Conservation (phyloP, 2,797 vertebrate species). For the Gymnodraco acuticeps region DNA sequence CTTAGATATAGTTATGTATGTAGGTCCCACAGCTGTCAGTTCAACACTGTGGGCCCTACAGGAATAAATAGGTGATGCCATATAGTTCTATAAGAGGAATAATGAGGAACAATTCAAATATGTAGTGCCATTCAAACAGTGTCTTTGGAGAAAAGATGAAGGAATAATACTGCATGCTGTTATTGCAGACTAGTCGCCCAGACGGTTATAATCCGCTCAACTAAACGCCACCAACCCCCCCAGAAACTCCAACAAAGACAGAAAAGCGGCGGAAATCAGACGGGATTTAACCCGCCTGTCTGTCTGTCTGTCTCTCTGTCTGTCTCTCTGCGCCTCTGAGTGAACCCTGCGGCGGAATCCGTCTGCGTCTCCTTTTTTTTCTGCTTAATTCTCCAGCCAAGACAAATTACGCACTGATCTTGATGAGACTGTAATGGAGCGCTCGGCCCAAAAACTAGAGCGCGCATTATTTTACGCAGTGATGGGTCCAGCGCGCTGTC, state of each 20-base stretch:
- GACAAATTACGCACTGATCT: slow-evolving; percentile 30
- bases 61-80: neutral
- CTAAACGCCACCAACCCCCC: slow-evolving; percentile 46
- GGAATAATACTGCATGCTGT: slow-evolving; percentile 33
- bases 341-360: slow-evolving; percentile 49
- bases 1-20: neutral
- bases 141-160: slow-evolving; percentile 23
- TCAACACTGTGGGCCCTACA: neutral
- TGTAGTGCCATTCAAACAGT: neutral
- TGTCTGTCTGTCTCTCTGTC: slow-evolving; percentile 17
- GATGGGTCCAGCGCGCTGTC: slow-evolving; percentile 17
- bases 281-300: slow-evolving; percentile 62
- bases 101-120: neutral
- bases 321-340: slow-evolving; percentile 38
- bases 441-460: slow-evolving; percentile 26
- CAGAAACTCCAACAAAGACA: slow-evolving; percentile 70
- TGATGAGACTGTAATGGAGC: slow-evolving; percentile 20
- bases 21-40: neutral
- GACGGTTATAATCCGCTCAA: slow-evolving; percentile 79
- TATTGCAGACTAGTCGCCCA: slow-evolving; percentile 54
- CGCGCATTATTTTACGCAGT: slow-evolving; percentile 56
- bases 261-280: slow-evolving; percentile 62
- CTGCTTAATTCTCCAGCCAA: slow-evolving; percentile 28
- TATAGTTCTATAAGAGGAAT: neutral
- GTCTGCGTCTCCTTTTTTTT: slow-evolving; percentile 16